Evolutionary conservation across 2,888 invertebrate genomes (phyloP).

Genomic region (Sipha maydis): DNA sequence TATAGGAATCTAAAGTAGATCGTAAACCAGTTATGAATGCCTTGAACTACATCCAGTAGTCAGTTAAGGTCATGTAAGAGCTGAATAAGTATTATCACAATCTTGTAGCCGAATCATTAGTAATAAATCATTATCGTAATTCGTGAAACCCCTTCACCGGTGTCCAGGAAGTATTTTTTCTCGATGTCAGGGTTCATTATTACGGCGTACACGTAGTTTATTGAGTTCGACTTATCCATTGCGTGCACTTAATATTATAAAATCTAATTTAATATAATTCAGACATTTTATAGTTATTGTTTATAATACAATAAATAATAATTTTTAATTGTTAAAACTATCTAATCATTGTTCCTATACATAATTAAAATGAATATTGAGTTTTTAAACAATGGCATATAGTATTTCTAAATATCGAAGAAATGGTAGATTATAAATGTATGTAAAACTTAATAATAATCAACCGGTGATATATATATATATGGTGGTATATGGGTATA

Average conservation of each 20-base stretch:
- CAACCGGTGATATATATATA: no score
- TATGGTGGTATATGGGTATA: no score
- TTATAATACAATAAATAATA: neutral
- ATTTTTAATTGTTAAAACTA: neutral
- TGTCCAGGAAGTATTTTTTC: conserved; percentile 4
- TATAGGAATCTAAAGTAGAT: conserved; percentile 32
- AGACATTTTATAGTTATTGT: neutral
- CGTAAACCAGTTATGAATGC: conserved; percentile 52
- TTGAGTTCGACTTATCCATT: no score
- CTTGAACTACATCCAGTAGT: conserved; percentile 55
- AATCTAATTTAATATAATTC: neutral
- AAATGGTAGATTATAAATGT: no score
- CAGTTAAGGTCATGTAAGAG: conserved; percentile 37
- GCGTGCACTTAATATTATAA: neutral
- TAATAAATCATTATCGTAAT: neutral
- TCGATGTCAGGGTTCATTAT: neutral
- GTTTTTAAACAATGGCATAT: neutral
- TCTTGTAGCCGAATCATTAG: conserved; percentile 18
- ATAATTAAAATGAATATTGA: neutral
- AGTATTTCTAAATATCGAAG: no score
- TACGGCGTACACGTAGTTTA: neutral
- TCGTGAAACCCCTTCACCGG: conserved; percentile 7
- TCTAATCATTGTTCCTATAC: neutral
- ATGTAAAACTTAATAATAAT: no score
- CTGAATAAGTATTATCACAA: neutral